Base-by-base conservation (phyloP, 2,113 vertebrate species). In the Prinia subflava region DNA sequence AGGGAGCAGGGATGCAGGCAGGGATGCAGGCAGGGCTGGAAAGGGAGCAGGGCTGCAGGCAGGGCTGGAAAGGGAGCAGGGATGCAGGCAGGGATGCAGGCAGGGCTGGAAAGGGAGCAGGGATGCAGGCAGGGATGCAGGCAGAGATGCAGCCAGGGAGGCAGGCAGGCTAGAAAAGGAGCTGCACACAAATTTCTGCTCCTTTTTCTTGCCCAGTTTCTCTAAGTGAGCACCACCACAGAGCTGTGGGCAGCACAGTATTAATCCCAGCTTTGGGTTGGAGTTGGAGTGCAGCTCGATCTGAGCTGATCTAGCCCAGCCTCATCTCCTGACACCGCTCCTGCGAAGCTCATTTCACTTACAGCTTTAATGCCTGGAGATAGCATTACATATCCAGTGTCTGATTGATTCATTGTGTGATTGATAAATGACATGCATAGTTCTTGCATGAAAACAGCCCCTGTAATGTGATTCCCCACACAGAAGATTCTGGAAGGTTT, bases 381-480 rank as follows among this genome's bases (percentile, higher is more conserved):
- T 90, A 88, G 44, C 33, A 1, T 95, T 92, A 84, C 83, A 37
- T 52, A 67, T 59, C 78, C 59, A 35, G 88, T 53, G 83, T 83
- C 87, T 87, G 95, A 92, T 52, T 77, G 94, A 97, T 95, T 96
- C 89, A 59, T 57, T 69, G 73, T 92, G 89, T 91, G 91, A 96
- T 90, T 92, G 95, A 96, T 95, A 95, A 96, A 97, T 62, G 94
- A 79, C 82, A 41, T 19, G 77, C 91, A 93, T 94, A 87, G 56
- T 87, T 95, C 79, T 67, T 76, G 89, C 76, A 88, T 96, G 84
- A 96, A 83, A 80, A 37, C 94, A 87, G 35, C 7, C 80, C 69
- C 46, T n/a, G 89, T 92, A 97, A 95, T 27, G 81, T 25, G 57
- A 96, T 93, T 53, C 83, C 49, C 76, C 62, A 7, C 1, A 3